A percentile compares a stretch with the other conserved stretches of the same genome.
phyloP scores from a whole-genome alignment of 2,888 invertebrate species.

The Terebella lapidaria region DNA sequence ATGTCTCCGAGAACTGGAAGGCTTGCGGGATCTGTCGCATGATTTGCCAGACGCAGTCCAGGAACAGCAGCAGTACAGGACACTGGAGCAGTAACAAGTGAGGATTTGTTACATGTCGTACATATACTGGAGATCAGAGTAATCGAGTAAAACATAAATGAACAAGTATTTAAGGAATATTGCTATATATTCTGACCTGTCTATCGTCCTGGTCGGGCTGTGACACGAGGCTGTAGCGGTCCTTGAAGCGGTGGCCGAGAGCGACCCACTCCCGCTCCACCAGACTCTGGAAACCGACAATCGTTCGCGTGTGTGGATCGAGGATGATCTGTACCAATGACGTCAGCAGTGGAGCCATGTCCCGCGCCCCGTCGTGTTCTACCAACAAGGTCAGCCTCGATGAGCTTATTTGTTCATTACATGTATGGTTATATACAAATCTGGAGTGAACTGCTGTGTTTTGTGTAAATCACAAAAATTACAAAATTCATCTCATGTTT shows the following conservation, averaged over 20 bases:
- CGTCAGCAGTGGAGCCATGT: conserved; percentile 76
- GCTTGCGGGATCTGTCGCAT: conserved; percentile 79
- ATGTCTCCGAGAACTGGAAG: conserved; percentile 89
- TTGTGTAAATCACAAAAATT: no score
- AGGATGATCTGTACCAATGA: conserved; percentile 80
- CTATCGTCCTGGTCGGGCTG: conserved; percentile 26
- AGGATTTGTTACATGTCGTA: no score
- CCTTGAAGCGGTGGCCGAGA: conserved; percentile 83
- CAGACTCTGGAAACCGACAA: conserved; percentile 81
- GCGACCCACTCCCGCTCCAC: conserved; percentile 94
- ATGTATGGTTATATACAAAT: no score
- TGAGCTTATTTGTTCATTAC: not conserved
- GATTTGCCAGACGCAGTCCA: conserved; percentile 92
- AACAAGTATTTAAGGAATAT: no score
- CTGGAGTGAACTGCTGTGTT: no score
- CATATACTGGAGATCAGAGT: no score
- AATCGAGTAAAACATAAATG: no score
- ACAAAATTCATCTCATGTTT: no score
- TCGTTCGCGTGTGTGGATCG: conserved; percentile 77
- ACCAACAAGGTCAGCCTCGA: conserved; percentile 20
- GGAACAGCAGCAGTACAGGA: conserved; percentile 82
- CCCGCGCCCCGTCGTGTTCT: conserved; percentile 73
- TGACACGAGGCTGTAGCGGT: conserved; percentile 44
- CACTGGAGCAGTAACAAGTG: conserved; percentile 66
- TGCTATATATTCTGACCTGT: no score